Conservation (phyloP, 2,797 vertebrate species). For the Anguilla anguilla region DNA sequence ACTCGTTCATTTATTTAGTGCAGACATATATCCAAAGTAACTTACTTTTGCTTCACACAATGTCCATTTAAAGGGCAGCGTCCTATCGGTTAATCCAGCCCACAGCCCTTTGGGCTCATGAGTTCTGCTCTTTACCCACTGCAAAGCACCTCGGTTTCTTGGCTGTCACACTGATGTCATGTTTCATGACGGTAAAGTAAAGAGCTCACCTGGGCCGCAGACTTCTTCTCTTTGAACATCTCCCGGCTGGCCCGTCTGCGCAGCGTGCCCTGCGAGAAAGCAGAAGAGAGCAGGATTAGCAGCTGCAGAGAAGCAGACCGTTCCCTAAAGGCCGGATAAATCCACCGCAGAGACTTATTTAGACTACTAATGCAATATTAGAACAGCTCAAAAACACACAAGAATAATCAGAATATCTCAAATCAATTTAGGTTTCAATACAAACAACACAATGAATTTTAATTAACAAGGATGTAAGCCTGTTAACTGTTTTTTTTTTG, state of each 20-base stretch:
- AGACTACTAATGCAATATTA: background rate
- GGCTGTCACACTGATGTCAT: background rate
- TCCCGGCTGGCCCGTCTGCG: constrained; percentile 93
- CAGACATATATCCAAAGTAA: background rate
- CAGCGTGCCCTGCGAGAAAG: constrained; percentile 79
- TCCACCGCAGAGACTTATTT: background rate
- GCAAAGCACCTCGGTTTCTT: background rate
- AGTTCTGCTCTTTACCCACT: background rate
- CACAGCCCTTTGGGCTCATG: background rate
- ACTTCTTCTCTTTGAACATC: constrained; percentile 92
- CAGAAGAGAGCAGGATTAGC: background rate
- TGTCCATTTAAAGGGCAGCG: background rate
- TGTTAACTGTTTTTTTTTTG: background rate
- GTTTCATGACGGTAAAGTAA: constrained; percentile 13
- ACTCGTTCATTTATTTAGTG: background rate
- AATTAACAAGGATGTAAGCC: background rate
- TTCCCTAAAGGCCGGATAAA: background rate
- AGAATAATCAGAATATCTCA: background rate
- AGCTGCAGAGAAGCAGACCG: background rate
- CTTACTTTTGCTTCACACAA: background rate
- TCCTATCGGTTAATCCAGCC: background rate
- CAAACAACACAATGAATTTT: background rate
- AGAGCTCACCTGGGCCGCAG: constrained; percentile 81
- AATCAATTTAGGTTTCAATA: background rate
- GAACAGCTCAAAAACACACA: background rate